Base-by-base conservation (phyloP, 2,113 vertebrate genomes). In the Sphaerodactylus townsendi region DNA sequence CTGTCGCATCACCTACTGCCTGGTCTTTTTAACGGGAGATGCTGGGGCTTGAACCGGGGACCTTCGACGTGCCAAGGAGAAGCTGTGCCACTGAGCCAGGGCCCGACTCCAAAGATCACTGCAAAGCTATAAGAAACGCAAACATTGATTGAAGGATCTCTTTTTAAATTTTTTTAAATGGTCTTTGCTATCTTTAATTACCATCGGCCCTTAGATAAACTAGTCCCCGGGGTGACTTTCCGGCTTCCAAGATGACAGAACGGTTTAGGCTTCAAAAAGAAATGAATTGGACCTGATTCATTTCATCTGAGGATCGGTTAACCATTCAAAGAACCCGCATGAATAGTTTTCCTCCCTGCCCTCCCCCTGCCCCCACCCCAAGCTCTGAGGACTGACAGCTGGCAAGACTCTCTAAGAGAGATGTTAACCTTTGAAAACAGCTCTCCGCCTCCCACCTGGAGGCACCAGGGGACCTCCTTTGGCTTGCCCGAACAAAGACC, bases 401-500 rank as follows among this genome's bases (percentile, higher is more conserved):
- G 86, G 39, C 33, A 0, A 56, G 79, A 30, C 9, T 72, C 78
- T 44, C 87, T 79, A 89, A 92, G 81, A 92, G 89, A 92, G 90
- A 90, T 83, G 44, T 93, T 90, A 92, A 90, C 91, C 93, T 93
- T 91, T 88, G 28, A 46, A 81, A 92, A 83, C 64, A 1, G 62
- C 72, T 48, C 79, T 79, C 0, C 0, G 48, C 28, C 89, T 91
- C 75, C 75, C 35, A 90, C 90, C 89, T 1, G 2, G 81, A 79
- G 89, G 86, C 46, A 79, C 9, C 2, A 11, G 56, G 87, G 88
- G 92, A 91, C 79, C 68, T 66, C 77, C 0, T 3, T 65, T 81
- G 84, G 87, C 84, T 83, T 3, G 1, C 74, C 59, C 30, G 84
- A 91, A 92, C 86, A 93, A 92, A 91, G 74, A 89, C 87, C 72